Percentiles rank a stretch among this genome's conserved stretches.
These are phyloP conservation scores for Drusus annulatus DNA, from an alignment of 1,140 invertebrate species.

Conservation along the genomic window DNA sequence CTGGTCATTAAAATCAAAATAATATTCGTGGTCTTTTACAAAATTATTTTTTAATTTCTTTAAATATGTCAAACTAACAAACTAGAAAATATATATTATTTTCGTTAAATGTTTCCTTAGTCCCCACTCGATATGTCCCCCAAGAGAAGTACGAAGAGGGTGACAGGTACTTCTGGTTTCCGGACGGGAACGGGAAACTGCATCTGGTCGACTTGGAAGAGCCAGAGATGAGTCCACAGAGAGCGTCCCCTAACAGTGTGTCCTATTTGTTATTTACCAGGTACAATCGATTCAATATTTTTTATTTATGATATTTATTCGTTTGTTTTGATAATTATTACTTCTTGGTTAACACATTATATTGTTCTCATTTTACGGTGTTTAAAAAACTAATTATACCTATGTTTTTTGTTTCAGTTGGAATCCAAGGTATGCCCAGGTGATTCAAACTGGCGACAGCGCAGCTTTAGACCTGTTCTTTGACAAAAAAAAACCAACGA, in stretches of 20 bases:
- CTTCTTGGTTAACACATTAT: background rate
- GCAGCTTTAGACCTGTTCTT: slow-evolving; percentile 14
- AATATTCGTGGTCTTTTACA: no score
- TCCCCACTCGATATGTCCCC: no score
- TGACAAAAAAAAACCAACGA: slow-evolving; percentile 41
- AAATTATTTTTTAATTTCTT: no score
- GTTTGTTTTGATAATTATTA: background rate
- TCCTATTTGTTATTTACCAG: slow-evolving; percentile 45
- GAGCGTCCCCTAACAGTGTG: background rate
- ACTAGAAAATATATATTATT: no score
- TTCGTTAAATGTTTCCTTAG: no score
- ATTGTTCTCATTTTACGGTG: background rate
- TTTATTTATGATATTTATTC: no score
- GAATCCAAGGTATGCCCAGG: slow-evolving; percentile 21
- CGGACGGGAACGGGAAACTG: slow-evolving; percentile 28
- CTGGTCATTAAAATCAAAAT: no score
- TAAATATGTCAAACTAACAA: no score
- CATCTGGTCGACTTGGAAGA: slow-evolving; percentile 35
- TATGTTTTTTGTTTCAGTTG: slow-evolving; percentile 17
- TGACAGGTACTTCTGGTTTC: slow-evolving; percentile 37
- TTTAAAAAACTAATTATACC: background rate
- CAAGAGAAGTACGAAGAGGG: slow-evolving; percentile 40
- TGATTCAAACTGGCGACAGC: background rate
- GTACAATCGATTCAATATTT: background rate
- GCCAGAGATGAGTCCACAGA: background rate